Conservation (phyloP, 2,888 invertebrate species). For the Caradrina clavipalpis region DNA sequence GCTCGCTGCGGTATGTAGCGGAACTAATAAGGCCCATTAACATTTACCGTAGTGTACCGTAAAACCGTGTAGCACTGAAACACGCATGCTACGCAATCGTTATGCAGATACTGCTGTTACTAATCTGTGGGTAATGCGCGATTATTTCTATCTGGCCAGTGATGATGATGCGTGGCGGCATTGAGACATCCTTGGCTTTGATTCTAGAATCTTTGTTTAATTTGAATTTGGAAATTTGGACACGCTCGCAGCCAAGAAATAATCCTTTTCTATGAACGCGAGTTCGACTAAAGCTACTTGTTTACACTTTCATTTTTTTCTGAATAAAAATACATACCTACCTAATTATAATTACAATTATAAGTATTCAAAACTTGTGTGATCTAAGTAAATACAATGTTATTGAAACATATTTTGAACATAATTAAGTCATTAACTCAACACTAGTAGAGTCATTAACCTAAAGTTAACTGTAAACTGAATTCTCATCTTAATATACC, state of each 20-base stretch:
- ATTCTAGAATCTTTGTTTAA: not conserved
- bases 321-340: too few relatives aligned
- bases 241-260: not conserved
- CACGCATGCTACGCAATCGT: conserved; percentile 70
- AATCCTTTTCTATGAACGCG: not conserved
- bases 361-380: too few relatives aligned
- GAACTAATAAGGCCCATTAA: conserved; percentile 85
- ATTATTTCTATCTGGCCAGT: conserved; percentile 48
- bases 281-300: not conserved
- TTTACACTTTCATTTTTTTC: not conserved
- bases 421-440: conserved; percentile 36
- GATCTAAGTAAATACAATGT: not conserved
- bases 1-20: conserved; percentile 79
- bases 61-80: conserved; percentile 73
- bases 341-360: too few relatives aligned
- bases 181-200: conserved; percentile 22
- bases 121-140: conserved; percentile 52
- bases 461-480: conserved; percentile 55
- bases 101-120: conserved; percentile 68
- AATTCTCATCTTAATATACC: conserved; percentile 44
- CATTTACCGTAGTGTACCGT: conserved; percentile 83
- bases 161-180: conserved; percentile 32
- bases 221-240: conserved; percentile 17
- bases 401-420: not conserved
- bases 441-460: conserved; percentile 59